Percentiles rank a stretch among this genome's conserved stretches.
Conservation (phyloP, 2,888 invertebrate genomes). For the Cephus spinipes region DNA sequence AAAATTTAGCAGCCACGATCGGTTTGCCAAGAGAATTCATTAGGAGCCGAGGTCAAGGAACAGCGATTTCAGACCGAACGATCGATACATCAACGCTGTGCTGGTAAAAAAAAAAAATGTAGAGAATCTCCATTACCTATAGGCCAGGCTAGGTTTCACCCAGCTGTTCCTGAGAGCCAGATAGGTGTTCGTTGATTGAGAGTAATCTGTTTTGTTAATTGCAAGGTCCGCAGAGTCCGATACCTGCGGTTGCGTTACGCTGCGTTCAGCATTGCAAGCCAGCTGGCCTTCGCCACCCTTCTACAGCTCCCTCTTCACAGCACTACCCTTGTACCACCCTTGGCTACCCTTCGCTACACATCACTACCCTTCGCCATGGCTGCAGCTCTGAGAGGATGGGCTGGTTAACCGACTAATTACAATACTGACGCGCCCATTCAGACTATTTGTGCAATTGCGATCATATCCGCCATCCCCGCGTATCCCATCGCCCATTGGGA, state of each 20-base stretch:
- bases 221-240: conserved; percentile 59
- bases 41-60: no score
- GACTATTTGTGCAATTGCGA: conserved; percentile 57
- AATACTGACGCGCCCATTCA: conserved; percentile 55
- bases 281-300: conserved; percentile 23
- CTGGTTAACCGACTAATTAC: conserved; percentile 63
- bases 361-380: conserved; percentile 1
- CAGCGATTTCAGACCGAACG: no score
- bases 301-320: conserved; percentile 18
- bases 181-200: conserved; percentile 59
- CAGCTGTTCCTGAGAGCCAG: neutral
- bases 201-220: conserved; percentile 64
- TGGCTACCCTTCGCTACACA: conserved; percentile 16
- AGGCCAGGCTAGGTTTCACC: no score
- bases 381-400: conserved; percentile 17
- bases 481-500: conserved; percentile 10
- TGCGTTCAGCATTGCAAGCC: conserved; percentile 52
- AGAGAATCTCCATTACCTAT: no score
- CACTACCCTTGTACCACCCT: conserved; percentile 15
- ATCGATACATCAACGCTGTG: no score
- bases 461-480: conserved; percentile 44
- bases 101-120: no score
- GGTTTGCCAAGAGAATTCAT: no score
- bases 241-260: conserved; percentile 55
- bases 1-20: no score